phyloP scores from a whole-genome alignment of 1,140 invertebrate genomes.

The Drosophila nigrodunni region DNA sequence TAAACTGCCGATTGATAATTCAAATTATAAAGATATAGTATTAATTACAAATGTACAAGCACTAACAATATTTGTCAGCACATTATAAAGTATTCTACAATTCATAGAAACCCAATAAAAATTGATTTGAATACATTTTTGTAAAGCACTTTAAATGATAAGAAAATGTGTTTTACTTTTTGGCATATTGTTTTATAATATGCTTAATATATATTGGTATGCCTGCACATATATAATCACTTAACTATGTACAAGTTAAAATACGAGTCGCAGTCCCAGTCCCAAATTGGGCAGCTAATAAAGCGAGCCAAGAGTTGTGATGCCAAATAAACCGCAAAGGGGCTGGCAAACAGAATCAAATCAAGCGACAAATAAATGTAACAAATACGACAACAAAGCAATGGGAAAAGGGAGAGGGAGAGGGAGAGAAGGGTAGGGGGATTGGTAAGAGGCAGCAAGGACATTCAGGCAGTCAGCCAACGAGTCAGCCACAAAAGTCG shows the following conservation, averaged over 20 bases:
- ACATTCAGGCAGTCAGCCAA: conserved; percentile 43
- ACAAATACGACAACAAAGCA: conserved; percentile 69
- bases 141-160: no score
- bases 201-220: neutral
- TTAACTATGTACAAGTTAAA: conserved; percentile 49
- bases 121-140: no score
- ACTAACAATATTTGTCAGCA: no score
- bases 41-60: no score
- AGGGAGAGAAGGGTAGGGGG: neutral
- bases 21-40: no score
- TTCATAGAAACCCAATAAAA: no score
- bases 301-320: conserved; percentile 25
- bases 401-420: neutral
- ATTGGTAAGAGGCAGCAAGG: conserved; percentile 19
- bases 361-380: conserved; percentile 81
- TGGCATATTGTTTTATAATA: neutral
- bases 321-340: conserved; percentile 54
- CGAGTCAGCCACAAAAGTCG: conserved; percentile 75
- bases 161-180: no score
- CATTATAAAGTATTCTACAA: no score
- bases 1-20: no score
- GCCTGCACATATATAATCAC: conserved; percentile 24
- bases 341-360: conserved; percentile 63
- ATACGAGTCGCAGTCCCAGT: conserved; percentile 56
- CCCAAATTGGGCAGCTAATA: conserved; percentile 72